phyloP scores from a whole-genome alignment of 2,113 vertebrate genomes.

The Ceuthmochares aereus region DNA sequence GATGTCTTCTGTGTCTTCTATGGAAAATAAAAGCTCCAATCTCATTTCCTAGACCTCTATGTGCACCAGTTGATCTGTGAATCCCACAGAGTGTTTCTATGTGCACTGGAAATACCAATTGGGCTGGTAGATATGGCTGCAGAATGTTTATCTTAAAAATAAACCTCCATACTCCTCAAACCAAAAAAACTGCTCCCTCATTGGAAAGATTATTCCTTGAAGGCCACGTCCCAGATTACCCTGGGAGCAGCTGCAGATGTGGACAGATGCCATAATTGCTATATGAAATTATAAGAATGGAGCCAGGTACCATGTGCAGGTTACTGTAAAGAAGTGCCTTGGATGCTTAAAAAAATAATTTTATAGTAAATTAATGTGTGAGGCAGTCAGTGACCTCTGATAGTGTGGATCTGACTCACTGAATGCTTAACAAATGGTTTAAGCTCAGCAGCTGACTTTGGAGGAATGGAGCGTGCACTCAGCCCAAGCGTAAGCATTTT shows the following conservation, averaged over 20 bases:
- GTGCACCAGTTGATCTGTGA: background rate
- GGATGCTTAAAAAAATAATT: background rate
- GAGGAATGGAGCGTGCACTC: constrained; percentile 14
- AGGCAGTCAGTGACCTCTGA: constrained; percentile 27
- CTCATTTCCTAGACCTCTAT: background rate
- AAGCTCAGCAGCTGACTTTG: background rate
- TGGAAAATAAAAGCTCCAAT: constrained; percentile 14
- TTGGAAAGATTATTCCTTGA: constrained; percentile 4
- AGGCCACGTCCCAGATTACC: background rate
- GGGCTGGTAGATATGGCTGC: background rate
- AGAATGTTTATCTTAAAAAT: background rate
- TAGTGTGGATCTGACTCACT: background rate
- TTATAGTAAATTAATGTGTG: constrained; percentile 13
- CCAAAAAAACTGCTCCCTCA: background rate
- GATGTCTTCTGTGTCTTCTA: background rate
- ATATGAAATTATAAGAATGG: background rate
- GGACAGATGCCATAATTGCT: background rate
- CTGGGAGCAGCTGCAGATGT: constrained; percentile 34
- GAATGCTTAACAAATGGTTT: constrained; percentile 15
- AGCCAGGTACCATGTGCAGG: background rate
- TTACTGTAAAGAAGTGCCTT: background rate
- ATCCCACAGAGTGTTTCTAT: background rate
- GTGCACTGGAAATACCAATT: background rate
- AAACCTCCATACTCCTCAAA: background rate
- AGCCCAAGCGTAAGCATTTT: background rate